Base-by-base conservation (phyloP, 2,888 invertebrate species). In the Tromatobia lineatoria region DNA sequence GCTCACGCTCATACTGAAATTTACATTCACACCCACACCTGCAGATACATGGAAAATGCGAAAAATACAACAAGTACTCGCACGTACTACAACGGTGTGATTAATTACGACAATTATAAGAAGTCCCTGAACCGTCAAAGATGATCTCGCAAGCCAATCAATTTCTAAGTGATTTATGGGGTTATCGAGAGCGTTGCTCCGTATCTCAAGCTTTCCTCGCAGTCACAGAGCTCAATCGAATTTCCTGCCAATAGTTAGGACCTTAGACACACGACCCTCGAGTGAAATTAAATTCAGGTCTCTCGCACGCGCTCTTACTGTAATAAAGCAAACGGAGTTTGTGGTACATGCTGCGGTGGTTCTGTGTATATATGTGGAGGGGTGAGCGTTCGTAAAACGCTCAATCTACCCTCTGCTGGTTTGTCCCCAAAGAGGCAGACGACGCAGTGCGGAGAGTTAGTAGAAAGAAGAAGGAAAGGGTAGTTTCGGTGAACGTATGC, bases 401-500 rank as follows among this genome's bases (percentile, higher is more conserved):
- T 66, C 80, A 67, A 66, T 47, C 38, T 59, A 73, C 73, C 73
- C 66, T 80, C 73, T 66, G 38, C 13, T 29, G 69, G 77, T 47
- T 70, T 73, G 66, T 71, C 66, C 42, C 66, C n/a, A 25, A 47
- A 45, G 66, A 64, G 64, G 54, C 38, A 18, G 71, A 42, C 38
- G 18, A 64, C 61, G 47, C 52, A 38, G 42, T 23, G 8, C 20
- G 57, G 73, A 42, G 66, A 73, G 47, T 15, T 13, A 74, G 75
- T 74, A n/a, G 42, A 54, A 71, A 73, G 73, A 71, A 80, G 79
- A 59, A 42, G 54, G 50, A 57, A 67, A 74, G 59, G 45, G 70
- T 45, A 71, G 59, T 82, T 84, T 86, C 83, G 85, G 85, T 87
- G 85, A 87, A 85, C 86, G 86, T 86, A 89, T 89, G 87, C 85